Evolutionary conservation across 2,888 invertebrate genomes (phyloP), one percentile per base, ranked within the genome.

Genomic region (Galeopsomyia nigrocyanea): DNA sequence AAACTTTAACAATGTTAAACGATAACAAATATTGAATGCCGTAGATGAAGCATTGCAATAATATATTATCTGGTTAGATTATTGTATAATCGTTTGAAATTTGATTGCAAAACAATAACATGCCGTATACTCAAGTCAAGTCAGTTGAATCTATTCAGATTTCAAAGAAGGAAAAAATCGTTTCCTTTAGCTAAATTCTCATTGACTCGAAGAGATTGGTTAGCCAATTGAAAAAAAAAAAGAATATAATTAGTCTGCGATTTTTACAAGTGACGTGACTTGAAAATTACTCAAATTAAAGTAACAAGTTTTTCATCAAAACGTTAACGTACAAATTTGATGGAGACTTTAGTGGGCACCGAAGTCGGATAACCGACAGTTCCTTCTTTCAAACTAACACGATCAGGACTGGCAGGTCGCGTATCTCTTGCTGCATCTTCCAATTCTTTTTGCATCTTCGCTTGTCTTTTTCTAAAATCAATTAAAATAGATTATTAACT

Each of bases 381-480:
- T 69, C 87, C 88, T 80, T 90, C 89, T 77, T 87, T 87, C 66
- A 88, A 78, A 76, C 88, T 88, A 26, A 88, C 87, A 61, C 88
- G 86, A 76, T 89, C 88, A 53, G 89, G 86, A 71, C 87, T 86
- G 65, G 87, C 77, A 21, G 88, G 88, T 78, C 90, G 88, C 26
- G 89, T 89, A 77, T 94, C 94, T 83, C 93, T 93, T 0, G 95
- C 95, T 21, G 97, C 97, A 83, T 97, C 97, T 87, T 96, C 96
- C 61, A 98, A 87, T 82, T 98, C 97, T 85, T 94, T 93, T 82
- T 95, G 93, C 85, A 98, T 90, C 87, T 93, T 94, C 78, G 94
- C 95, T 86, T 94, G 94, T 84, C 94, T 92, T 89, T 94, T 94
- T 87, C 96, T 96, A 90, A 61, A 90, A 90, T 86, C 87, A 86